Conservation (phyloP, 1,140 invertebrate genomes). For the Chelonus insularis region DNA sequence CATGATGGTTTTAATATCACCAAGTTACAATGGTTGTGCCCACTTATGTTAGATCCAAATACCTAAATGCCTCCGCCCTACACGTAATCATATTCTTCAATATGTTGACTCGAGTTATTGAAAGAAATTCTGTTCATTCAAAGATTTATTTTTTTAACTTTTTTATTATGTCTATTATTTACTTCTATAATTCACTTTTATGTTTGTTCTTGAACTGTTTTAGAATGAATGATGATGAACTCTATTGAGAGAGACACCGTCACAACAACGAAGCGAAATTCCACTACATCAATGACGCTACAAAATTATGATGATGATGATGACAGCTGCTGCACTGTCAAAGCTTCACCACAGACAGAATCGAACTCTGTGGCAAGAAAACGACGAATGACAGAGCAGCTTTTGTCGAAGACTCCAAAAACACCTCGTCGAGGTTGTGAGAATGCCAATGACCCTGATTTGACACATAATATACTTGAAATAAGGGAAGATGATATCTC, state of each 20-base stretch:
- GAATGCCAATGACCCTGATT: neutral
- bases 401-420: constrained; percentile 40
- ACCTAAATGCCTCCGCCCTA: too few species aligned
- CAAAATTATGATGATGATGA: constrained; percentile 25
- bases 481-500: neutral
- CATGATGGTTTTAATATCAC: neutral
- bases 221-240: constrained; percentile 44
- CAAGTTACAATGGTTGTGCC: too few species aligned
- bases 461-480: neutral
- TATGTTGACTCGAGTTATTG: too few species aligned
- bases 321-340: neutral
- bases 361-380: constrained; percentile 44
- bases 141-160: too few species aligned
- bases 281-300: constrained; percentile 32
- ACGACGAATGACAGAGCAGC: constrained; percentile 38
- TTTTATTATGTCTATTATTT: too few species aligned
- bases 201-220: constrained; percentile 9
- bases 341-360: constrained; percentile 36
- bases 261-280: constrained; percentile 41
- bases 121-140: too few species aligned
- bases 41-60: too few species aligned
- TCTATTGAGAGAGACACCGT: constrained; percentile 49
- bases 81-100: too few species aligned
- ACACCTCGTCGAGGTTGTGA: constrained; percentile 30
- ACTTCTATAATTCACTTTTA: neutral